These are phyloP conservation scores for Cephalopterus ornatus DNA, from an alignment of 2,113 vertebrate species.

Conservation along the genomic window DNA sequence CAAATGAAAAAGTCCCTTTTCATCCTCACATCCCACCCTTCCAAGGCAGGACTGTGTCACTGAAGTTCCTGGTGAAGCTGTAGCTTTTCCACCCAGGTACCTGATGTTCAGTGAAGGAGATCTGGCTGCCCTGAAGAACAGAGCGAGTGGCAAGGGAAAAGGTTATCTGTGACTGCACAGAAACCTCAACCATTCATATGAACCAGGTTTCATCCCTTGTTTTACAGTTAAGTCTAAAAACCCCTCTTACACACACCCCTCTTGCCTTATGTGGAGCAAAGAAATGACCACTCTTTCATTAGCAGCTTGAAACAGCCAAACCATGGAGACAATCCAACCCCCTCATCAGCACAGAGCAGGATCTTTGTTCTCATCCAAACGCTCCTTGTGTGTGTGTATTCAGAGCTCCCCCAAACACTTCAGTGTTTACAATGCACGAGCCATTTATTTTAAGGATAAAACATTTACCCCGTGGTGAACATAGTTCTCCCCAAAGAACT, in stretches of 20 bases:
- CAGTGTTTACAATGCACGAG: background rate
- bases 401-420: background rate
- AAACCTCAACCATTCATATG: background rate
- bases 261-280: background rate
- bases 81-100: background rate
- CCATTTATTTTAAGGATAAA: background rate
- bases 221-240: background rate
- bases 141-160: background rate
- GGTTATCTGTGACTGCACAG: background rate
- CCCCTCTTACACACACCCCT: accelerated
- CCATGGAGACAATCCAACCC: background rate
- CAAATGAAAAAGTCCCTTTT: background rate
- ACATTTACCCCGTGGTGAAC: conserved; percentile 90
- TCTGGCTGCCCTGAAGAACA: background rate
- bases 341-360: background rate
- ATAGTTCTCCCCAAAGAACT: conserved; percentile 91
- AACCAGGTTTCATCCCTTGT: background rate
- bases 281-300: background rate
- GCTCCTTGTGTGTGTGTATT: background rate
- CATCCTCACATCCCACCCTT: background rate
- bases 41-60: background rate
- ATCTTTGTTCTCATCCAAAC: background rate
- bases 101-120: background rate
- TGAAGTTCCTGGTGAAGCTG: background rate
- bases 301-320: background rate